Conservation (phyloP, 2,113 vertebrate genomes). For the Rhinoderma darwinii region DNA sequence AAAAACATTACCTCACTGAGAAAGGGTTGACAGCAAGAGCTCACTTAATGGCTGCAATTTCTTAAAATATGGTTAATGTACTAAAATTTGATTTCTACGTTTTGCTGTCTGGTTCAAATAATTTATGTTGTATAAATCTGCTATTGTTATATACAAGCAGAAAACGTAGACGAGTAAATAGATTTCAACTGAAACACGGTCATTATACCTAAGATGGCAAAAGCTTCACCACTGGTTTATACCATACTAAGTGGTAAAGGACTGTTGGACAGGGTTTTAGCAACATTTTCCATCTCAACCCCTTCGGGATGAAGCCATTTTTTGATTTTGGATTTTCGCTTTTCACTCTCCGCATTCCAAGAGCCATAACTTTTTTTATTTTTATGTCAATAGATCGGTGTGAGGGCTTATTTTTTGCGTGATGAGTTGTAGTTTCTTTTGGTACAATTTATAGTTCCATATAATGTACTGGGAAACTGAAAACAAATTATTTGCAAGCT, state of each 20-base stretch:
- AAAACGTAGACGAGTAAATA: neutral
- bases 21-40: neutral
- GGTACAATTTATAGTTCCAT: no score
- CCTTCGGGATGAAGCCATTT: no score
- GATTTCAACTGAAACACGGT: neutral
- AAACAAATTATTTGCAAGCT: no score
- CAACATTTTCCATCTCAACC: no score
- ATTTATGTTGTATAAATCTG: neutral
- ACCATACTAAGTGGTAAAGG: neutral
- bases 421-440: no score
- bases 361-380: no score
- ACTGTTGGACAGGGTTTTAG: neutral
- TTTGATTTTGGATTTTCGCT: no score
- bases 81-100: neutral
- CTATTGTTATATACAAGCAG: neutral
- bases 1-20: conserved; percentile 45
- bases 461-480: no score
- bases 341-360: no score
- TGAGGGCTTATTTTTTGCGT: no score
- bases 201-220: neutral
- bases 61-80: conserved; percentile 1
- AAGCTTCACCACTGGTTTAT: neutral
- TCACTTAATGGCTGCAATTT: conserved; percentile 19
- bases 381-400: no score
- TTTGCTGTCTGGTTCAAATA: neutral